These are phyloP conservation scores for Hormiphora californensis DNA, from an alignment of 37 sponge, comb jelly and placozoan species.

Conservation along the genomic window DNA sequence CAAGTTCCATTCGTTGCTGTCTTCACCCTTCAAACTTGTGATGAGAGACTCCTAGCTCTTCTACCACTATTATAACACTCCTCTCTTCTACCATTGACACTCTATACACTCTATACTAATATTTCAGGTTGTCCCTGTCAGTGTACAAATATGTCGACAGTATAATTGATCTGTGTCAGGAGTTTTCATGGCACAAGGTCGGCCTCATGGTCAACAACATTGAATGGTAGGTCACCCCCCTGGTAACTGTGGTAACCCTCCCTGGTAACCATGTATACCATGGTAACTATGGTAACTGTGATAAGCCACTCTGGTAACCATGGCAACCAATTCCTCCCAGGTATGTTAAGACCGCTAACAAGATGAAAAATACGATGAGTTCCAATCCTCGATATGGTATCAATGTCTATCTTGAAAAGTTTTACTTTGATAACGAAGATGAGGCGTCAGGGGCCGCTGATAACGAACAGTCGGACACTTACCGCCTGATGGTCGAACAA, in stretches of 20 bases:
- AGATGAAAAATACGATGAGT: not conserved
- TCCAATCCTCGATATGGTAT: not conserved
- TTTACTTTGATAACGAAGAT: not conserved
- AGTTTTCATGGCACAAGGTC: not conserved
- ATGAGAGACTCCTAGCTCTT: too few relatives aligned
- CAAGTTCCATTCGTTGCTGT: too few relatives aligned
- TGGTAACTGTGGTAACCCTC: too few relatives aligned
- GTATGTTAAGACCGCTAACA: conserved; percentile 9
- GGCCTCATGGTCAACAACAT: conserved; percentile 49
- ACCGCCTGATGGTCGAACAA: not conserved
- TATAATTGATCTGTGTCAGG: not conserved
- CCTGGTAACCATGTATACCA: too few relatives aligned
- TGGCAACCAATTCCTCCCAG: not conserved
- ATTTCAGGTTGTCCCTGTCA: not conserved
- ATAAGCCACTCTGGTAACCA: too few relatives aligned
- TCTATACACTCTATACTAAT: not conserved
- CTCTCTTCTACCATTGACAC: too few relatives aligned
- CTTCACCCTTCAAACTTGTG: too few relatives aligned
- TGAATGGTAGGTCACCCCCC: not conserved
- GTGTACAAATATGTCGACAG: not conserved
- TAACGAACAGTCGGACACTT: conserved; percentile 2
- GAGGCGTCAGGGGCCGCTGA: not conserved
- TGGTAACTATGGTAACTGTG: too few relatives aligned
- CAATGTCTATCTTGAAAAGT: not conserved
- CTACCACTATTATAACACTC: too few relatives aligned